phyloP scores from a whole-genome alignment of 2,888 invertebrate genomes.

The Nesidiocoris tenuis region DNA sequence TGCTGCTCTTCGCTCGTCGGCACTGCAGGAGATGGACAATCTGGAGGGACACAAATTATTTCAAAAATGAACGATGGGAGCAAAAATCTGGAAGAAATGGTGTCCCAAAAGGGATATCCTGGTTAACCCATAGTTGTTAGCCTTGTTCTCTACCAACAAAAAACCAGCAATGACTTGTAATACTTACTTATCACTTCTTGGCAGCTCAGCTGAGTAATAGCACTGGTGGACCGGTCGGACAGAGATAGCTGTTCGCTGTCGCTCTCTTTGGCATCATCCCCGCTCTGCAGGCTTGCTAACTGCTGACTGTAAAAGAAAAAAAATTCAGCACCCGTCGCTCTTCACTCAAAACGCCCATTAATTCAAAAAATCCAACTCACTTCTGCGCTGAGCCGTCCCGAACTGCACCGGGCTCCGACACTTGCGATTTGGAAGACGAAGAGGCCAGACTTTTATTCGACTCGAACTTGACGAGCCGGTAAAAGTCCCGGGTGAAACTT shows the following conservation, averaged over 20 bases:
- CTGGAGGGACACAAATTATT: neutral
- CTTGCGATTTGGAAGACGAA: constrained; percentile 54
- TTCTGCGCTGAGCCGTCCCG: constrained; percentile 12
- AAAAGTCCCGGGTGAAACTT: constrained; percentile 77
- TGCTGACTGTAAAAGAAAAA: neutral
- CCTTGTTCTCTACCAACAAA: too few species aligned
- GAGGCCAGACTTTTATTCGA: constrained; percentile 77
- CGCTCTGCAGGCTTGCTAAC: constrained; percentile 58
- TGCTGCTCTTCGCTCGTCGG: constrained; percentile 27
- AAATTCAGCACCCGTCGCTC: constrained; percentile 52
- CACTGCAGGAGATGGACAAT: too few species aligned
- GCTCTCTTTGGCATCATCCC: constrained; percentile 65
- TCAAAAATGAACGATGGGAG: too few species aligned
- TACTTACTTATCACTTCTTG: neutral
- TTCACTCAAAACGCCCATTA: too few species aligned
- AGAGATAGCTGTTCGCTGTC: constrained; percentile 24
- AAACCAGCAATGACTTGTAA: neutral
- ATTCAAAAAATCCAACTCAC: neutral
- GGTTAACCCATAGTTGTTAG: too few species aligned
- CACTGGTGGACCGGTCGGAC: constrained; percentile 4
- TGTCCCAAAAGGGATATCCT: too few species aligned
- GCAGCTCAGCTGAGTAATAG: neutral
- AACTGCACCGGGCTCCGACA: constrained; percentile 25
- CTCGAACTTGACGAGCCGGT: constrained; percentile 76
- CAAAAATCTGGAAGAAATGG: too few species aligned